Conservation (phyloP, 1,140 invertebrate genomes). For the Colletes latitarsis region DNA sequence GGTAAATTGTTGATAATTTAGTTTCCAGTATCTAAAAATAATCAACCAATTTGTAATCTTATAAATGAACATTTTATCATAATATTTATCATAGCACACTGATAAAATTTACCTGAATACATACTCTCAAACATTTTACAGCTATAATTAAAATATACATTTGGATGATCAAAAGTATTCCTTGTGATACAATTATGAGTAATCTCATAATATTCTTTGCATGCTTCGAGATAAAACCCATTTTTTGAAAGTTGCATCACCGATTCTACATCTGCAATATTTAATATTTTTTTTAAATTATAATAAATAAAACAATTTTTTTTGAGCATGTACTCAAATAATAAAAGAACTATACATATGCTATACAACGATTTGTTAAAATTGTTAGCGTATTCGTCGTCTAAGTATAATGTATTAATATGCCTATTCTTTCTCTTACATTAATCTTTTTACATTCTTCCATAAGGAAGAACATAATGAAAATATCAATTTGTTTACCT, state of each 20-base stretch:
- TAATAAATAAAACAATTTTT: no score
- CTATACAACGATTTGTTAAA: no score
- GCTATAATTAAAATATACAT: slow-evolving; percentile 94
- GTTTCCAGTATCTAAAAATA: slow-evolving; percentile 10
- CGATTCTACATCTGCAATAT: slow-evolving; percentile 79
- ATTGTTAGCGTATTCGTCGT: no score
- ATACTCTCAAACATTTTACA: slow-evolving; percentile 79
- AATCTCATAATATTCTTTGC: slow-evolving; percentile 93
- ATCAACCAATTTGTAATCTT: not conserved
- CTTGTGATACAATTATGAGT: slow-evolving; percentile 85
- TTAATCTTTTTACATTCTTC: no score
- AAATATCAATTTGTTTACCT: slow-evolving; percentile 75
- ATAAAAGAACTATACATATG: no score
- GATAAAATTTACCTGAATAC: slow-evolving; percentile 47
- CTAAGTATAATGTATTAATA: no score
- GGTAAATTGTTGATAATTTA: not conserved
- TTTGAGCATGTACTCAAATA: no score
- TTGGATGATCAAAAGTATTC: slow-evolving; percentile 92
- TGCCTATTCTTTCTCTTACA: no score
- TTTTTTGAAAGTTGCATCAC: slow-evolving; percentile 84
- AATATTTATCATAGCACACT: not conserved
- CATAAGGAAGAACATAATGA: not conserved
- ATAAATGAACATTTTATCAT: not conserved
- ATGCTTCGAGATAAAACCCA: slow-evolving; percentile 91
- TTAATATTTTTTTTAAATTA: not conserved